Conservation (phyloP, 1,140 invertebrate species). For the Notospermus geniculatus region DNA sequence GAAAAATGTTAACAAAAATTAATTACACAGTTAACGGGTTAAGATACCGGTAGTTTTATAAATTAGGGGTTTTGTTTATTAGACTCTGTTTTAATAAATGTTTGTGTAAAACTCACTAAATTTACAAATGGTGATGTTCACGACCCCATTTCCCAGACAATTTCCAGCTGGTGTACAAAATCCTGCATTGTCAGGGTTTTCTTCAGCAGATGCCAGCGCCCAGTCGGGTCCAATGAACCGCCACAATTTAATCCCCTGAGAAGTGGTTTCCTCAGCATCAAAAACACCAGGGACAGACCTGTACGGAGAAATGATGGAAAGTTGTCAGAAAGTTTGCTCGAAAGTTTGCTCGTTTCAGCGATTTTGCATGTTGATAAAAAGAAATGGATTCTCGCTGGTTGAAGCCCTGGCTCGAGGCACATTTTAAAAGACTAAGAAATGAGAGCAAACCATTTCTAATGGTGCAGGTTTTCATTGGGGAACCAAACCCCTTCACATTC, state of each 20-base stretch:
- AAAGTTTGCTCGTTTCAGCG: too few species aligned
- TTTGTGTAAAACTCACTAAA: conserved; percentile 27
- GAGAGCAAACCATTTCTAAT: too few species aligned
- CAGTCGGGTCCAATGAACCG: conserved; percentile 34
- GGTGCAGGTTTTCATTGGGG: too few species aligned
- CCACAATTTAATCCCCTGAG: conserved; percentile 38
- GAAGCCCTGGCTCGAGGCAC: too few species aligned
- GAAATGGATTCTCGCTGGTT: too few species aligned
- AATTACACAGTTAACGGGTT: neutral
- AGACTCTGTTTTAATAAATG: too few species aligned
- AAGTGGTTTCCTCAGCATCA: conserved; percentile 28
- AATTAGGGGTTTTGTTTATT: too few species aligned
- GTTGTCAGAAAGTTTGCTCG: neutral
- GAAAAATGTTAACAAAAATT: too few species aligned
- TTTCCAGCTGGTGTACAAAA: conserved; percentile 48
- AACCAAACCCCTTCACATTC: too few species aligned
- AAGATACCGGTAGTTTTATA: too few species aligned
- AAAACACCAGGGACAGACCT: conserved; percentile 44
- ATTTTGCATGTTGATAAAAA: too few species aligned
- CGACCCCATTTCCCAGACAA: conserved; percentile 43
- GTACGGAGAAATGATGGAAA: conserved; percentile 9
- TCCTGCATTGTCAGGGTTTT: conserved; percentile 50
- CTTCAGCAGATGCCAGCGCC: conserved; percentile 37
- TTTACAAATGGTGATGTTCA: conserved; percentile 42
- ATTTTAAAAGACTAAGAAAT: too few species aligned